Evolutionary conservation across 2,797 vertebrate species (phyloP).

Genomic region (Hippopotamyrus pictus): DNA sequence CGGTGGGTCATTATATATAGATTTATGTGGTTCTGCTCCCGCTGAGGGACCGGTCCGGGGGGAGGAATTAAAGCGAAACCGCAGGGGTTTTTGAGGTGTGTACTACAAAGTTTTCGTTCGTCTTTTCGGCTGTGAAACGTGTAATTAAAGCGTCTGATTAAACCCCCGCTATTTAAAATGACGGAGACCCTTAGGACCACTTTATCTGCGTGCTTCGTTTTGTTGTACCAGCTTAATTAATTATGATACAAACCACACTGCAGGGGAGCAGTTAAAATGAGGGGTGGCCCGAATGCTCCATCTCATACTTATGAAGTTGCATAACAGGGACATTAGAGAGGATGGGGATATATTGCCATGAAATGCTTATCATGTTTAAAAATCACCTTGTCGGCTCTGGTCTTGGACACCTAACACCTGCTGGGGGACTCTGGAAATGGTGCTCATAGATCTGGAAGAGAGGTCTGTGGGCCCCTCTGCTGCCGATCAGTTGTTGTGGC

Average conservation of each 20-base stretch:
- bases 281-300: background rate
- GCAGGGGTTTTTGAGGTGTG: background rate
- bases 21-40: background rate
- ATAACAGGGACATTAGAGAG: background rate
- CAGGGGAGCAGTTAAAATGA: background rate
- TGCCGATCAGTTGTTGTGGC: slow-evolving; percentile 47
- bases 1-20: background rate
- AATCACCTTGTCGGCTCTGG: background rate
- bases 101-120: background rate
- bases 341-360: background rate
- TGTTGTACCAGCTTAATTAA: background rate
- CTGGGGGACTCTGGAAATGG: slow-evolving; percentile 66
- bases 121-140: background rate
- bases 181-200: background rate
- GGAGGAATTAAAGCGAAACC: background rate
- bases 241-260: background rate
- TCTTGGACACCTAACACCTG: slow-evolving; percentile 49
- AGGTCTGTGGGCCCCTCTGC: slow-evolving; percentile 57
- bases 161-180: background rate
- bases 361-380: background rate
- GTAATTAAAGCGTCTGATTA: background rate
- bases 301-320: background rate
- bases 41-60: background rate
- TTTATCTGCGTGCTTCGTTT: background rate
- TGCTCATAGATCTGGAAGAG: slow-evolving; percentile 64